Base-by-base conservation (phyloP, 1,140 invertebrate species). In the Lasioglossum baleicum region DNA sequence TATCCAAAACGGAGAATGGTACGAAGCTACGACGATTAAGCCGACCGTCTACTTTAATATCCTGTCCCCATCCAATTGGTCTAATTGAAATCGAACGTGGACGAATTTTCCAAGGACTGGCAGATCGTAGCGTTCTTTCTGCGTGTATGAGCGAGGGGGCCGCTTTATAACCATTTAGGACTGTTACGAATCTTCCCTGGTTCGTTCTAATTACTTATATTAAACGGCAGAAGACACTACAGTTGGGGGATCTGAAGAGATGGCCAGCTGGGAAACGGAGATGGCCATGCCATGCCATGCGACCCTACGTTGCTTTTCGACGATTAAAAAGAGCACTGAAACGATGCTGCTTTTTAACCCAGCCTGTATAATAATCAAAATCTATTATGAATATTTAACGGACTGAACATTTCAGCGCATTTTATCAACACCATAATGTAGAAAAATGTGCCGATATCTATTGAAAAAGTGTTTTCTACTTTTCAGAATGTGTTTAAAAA, bases 61-160 rank as follows among this genome's bases (percentile, higher is more conserved):
- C 75, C 80, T 61, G 63, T 58, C 20, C 5, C 60, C 70, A 44
- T 82, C 56, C 83, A 85, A 86, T 86, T 76, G 72, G 81, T 58
- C 83, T 83, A 86, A 86, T 86, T 86, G 83, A 69, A 85, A 80
- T 86, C 72, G 75, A 86, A 85, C 80, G 73, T 76, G n/a, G 20
- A 79, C 72, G 76, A 80, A 85, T 83, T 77, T 80, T 40, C 60
- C 58, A 64, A 42, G 56, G 60, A 53, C 70, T 42, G 20, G 22
- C 60, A 3, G 26, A 71, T 79, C 75, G 70, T 75, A 74, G 70
- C 13, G 51, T 56, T 35, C 20, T 22, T 42, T 35, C 53, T 58
- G 15, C 22, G 74, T 48, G 10, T 40, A 69, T 22, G 40, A 44
- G 20, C 58, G 17, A 44, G 7, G 44, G 68, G 51, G 53, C 7